Base-by-base conservation (phyloP, 2,888 invertebrate genomes). In the Catonia carolina region DNA sequence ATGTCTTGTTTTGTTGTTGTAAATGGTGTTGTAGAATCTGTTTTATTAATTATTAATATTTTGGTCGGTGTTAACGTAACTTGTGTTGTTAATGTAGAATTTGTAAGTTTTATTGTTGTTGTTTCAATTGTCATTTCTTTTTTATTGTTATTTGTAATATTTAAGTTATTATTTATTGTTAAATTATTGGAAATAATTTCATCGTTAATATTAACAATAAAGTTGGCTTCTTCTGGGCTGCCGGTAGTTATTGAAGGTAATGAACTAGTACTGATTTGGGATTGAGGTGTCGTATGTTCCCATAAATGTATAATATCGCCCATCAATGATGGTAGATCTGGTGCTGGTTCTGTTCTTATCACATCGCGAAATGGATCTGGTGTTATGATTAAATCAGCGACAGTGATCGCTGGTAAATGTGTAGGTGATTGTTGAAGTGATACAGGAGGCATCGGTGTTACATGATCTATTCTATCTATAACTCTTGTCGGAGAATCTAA, bases 401-500 rank as follows among this genome's bases (percentile, higher is more conserved):
- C 59, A 6, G 64, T 64, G 15, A 63, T 60, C 8, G 61, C 60
- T 27, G 64, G 64, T 4, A 63, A 45, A 47, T 62, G 60, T 8
- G 62, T 33, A 17, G 36, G 17, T 27, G 36, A 18, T 3, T 45
- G 55, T 18, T 20, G 12, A 12, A 36, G 14, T 37, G 37, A 8
- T 1, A 15, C 12, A 15, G 42, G 69, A 1, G 71, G 67, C 1
- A 70, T 67, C 1, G 70, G 69, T 1, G 69, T 70, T 3, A 70
- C 68, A 20, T 45, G 47, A 39, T 74, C 74, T 1, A 70, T 67
- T 1, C 73, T 71, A 55, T 75, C 74, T 37, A 75, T 63, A 3
- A 75, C 73, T 49, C 73, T 70, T 2, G 74, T 74, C 8, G 75
- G 75, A 5, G 73, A 72, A 60, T 75, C 75, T 17, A 71, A 68